A percentile compares a stretch with the other conserved stretches of the same genome.
Conservation (phyloP, 2,797 vertebrate species). For the Pampus argenteus region DNA sequence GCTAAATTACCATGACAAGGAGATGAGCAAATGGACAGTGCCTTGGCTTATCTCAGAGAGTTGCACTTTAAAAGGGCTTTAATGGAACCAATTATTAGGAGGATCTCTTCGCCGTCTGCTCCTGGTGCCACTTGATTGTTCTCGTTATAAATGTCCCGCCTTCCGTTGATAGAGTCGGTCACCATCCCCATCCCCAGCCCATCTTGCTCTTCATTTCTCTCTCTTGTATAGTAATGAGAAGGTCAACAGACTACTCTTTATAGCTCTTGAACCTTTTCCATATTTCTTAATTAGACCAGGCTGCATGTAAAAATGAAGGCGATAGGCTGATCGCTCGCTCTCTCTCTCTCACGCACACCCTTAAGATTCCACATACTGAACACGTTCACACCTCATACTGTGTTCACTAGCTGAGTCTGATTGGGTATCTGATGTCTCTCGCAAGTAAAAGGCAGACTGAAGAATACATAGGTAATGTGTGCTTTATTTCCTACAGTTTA, state of each 20-base stretch:
- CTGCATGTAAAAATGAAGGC: slow-evolving; percentile 74
- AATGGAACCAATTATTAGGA: slow-evolving; percentile 84
- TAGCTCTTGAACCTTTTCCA: slow-evolving; percentile 83
- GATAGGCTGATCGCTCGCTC: slow-evolving; percentile 51
- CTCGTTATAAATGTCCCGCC: slow-evolving; percentile 76
- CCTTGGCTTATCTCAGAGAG: slow-evolving; percentile 76
- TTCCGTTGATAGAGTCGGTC: slow-evolving; percentile 76
- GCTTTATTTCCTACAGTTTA: slow-evolving; percentile 49
- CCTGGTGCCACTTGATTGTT: slow-evolving; percentile 75
- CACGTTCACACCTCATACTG: slow-evolving; percentile 36
- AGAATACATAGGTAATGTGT: slow-evolving; percentile 34
- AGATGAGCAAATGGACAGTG: slow-evolving; percentile 77
- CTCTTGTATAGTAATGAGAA: slow-evolving; percentile 79
- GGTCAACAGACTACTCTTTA: slow-evolving; percentile 85
- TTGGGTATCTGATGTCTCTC: slow-evolving; percentile 47
- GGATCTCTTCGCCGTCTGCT: slow-evolving; percentile 73
- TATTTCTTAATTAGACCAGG: slow-evolving; percentile 88
- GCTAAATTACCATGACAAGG: slow-evolving; percentile 83
- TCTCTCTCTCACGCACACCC: slow-evolving; percentile 19
- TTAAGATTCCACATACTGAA: slow-evolving; percentile 21
- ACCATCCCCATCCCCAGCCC: slow-evolving; percentile 49
- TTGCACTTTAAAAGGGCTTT: slow-evolving; percentile 82
- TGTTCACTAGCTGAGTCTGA: slow-evolving; percentile 34
- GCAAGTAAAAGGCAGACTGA: slow-evolving; percentile 45
- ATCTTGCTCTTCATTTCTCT: slow-evolving; percentile 61